These are phyloP conservation scores for Apamea sordens DNA, from an alignment of 2,888 invertebrate species.

Conservation along the genomic window DNA sequence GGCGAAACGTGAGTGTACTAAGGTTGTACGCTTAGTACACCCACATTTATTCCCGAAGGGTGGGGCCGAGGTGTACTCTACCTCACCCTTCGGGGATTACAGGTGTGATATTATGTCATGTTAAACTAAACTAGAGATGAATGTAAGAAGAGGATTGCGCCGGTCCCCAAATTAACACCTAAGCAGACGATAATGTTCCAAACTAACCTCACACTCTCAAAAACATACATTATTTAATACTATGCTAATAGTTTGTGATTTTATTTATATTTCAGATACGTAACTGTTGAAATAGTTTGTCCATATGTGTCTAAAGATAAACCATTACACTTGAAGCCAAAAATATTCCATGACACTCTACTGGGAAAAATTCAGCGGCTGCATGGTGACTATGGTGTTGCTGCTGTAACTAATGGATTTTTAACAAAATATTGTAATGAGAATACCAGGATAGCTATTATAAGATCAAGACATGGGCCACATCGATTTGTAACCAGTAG, in stretches of 20 bases:
- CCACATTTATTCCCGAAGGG: background rate
- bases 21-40: background rate
- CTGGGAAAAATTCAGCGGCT: constrained; percentile 92
- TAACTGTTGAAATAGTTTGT: constrained; percentile 92
- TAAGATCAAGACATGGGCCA: constrained; percentile 93
- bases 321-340: constrained; percentile 87
- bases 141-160: background rate
- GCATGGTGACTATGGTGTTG: constrained; percentile 94
- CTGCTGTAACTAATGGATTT: constrained; percentile 93
- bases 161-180: background rate
- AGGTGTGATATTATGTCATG: background rate
- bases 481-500: constrained; percentile 93
- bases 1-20: background rate
- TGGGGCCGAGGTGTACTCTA: background rate
- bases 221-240: background rate
- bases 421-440: constrained; percentile 95
- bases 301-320: constrained; percentile 86
- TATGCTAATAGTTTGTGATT: background rate
- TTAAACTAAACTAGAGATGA: background rate
- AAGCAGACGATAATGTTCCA: background rate
- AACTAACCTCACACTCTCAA: constrained; percentile 17
- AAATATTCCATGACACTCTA: constrained; percentile 90
- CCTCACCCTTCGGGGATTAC: background rate
- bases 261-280: constrained; percentile 89
- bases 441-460: constrained; percentile 93